Evolutionary conservation across 1,140 invertebrate species (phyloP).

Genomic region (Orchestia grillus): DNA sequence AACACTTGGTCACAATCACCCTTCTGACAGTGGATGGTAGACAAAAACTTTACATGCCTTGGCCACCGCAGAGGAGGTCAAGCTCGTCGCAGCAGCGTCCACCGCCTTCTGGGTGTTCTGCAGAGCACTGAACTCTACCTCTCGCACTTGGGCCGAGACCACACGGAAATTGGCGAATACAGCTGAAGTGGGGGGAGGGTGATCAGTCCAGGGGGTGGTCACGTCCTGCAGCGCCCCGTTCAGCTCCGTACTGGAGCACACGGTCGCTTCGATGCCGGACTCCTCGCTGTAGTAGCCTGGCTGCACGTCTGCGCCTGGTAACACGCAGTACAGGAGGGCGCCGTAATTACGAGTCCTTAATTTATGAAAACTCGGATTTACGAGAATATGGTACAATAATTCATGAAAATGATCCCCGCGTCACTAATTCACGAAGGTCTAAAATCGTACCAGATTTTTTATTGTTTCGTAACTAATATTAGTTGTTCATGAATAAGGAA

Average conservation of each 20-base stretch:
- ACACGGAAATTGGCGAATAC: not conserved
- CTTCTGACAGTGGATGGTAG: not conserved
- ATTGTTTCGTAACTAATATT: too few species aligned
- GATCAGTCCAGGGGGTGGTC: slow-evolving; percentile 20
- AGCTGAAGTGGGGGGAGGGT: not conserved
- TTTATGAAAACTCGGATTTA: too few species aligned
- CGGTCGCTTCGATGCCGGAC: slow-evolving; percentile 37
- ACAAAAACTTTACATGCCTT: not conserved
- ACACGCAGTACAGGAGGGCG: not conserved
- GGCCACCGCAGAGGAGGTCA: not conserved
- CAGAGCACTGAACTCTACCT: not conserved
- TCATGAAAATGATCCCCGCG: too few species aligned
- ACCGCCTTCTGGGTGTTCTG: not conserved
- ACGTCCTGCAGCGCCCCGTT: not conserved
- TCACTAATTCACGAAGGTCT: too few species aligned
- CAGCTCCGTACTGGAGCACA: slow-evolving; percentile 28
- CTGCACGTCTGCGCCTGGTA: not conserved
- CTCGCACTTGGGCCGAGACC: not conserved
- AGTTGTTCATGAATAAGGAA: too few species aligned
- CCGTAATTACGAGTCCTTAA: not conserved
- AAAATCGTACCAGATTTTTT: too few species aligned
- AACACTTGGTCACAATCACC: too few species aligned
- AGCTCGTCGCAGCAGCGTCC: not conserved
- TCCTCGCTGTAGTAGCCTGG: slow-evolving; percentile 38
- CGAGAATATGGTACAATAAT: too few species aligned